Conservation (phyloP, 2,888 invertebrate genomes). For the Microctonus brassicae region DNA sequence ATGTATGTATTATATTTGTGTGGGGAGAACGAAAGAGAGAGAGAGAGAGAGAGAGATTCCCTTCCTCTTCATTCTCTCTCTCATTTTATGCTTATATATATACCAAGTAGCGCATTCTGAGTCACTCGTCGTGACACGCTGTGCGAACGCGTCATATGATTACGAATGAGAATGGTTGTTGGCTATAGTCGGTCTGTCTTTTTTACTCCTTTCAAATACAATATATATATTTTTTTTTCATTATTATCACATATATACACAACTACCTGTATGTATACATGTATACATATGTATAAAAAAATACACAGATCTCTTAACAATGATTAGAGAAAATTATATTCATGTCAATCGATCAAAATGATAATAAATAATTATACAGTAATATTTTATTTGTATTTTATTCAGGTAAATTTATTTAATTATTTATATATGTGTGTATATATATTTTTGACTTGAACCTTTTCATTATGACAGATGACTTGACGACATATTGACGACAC, state of each 20-base stretch:
- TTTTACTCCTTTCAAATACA: constrained; percentile 33
- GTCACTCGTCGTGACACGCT: constrained; percentile 54
- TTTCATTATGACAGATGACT: neutral
- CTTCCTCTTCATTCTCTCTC: constrained; percentile 35
- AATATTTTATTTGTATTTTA: no score
- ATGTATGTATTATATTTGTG: constrained; percentile 22
- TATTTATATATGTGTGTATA: no score
- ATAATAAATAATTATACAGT: no score
- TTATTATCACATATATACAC: neutral
- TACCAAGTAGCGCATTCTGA: constrained; percentile 41
- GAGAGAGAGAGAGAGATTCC: constrained; percentile 26
- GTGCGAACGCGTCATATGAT: constrained; percentile 52
- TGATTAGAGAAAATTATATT: no score
- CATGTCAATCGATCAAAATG: no score
- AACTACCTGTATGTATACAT: no score
- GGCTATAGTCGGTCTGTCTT: no score
- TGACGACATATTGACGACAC: neutral
- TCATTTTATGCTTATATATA: constrained; percentile 28
- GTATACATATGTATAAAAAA: no score
- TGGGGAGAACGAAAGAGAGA: constrained; percentile 6
- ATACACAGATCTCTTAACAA: no score
- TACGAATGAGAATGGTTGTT: constrained; percentile 49
- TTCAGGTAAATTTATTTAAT: no score
- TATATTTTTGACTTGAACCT: neutral
- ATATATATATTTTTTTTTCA: constrained; percentile 22